Conservation (phyloP, 2,113 vertebrate species). For the Morphnarchus princeps region DNA sequence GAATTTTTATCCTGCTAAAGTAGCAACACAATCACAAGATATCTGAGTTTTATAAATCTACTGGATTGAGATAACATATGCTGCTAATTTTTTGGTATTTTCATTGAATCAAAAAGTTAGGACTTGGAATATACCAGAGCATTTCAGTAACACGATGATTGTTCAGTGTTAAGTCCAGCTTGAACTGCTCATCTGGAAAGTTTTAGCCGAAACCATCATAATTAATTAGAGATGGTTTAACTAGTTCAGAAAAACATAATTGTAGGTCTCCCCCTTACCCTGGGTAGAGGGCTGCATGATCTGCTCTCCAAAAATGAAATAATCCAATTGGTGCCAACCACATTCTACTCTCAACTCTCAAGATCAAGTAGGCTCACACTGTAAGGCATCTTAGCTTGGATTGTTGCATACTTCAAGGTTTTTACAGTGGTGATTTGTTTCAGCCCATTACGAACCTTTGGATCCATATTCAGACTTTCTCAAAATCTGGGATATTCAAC, state of each 20-base stretch:
- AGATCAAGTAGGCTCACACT: neutral
- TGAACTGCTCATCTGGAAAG: conserved; percentile 36
- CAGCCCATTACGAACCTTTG: neutral
- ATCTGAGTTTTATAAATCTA: conserved; percentile 3
- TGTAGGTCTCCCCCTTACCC: neutral
- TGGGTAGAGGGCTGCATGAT: neutral
- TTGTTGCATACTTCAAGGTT: neutral
- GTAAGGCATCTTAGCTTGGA: neutral
- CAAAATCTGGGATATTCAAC: neutral
- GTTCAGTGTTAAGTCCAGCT: neutral
- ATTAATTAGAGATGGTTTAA: conserved; percentile 56
- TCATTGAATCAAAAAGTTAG: conserved; percentile 1
- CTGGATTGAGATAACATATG: neutral
- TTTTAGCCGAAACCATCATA: conserved; percentile 28
- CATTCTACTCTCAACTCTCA: neutral
- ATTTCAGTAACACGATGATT: neutral
- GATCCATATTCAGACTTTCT: neutral
- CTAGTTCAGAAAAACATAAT: neutral
- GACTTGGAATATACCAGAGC: neutral
- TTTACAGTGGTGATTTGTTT: neutral
- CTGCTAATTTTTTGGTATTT: neutral
- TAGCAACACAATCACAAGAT: neutral
- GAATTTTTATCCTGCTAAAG: conserved; percentile 32
- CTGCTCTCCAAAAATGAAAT: neutral
- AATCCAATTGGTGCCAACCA: neutral